A percentile compares a stretch with the other conserved stretches of the same genome.
phyloP scores from a whole-genome alignment of 2,888 invertebrate genomes.

The Bedellia somnulentella region DNA sequence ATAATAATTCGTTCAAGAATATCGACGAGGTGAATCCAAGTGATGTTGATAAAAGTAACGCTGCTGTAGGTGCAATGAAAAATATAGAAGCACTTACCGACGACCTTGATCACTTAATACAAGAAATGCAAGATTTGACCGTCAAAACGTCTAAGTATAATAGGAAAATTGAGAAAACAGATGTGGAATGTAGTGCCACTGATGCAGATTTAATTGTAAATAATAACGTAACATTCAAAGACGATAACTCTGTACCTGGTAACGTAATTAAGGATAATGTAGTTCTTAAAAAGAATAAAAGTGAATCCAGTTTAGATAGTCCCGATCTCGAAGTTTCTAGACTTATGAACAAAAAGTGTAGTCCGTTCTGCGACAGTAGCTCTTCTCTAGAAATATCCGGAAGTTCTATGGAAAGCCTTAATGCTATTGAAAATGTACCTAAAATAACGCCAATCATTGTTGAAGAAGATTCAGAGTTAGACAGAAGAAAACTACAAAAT shows the following conservation, averaged over 20 bases:
- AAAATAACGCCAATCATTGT: constrained; percentile 20
- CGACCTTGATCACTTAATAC: constrained; percentile 39
- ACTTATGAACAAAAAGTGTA: constrained; percentile 41
- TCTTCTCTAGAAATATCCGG: constrained; percentile 52
- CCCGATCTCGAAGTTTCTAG: constrained; percentile 54
- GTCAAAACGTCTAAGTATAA: constrained; percentile 19
- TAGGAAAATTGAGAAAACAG: constrained; percentile 1
- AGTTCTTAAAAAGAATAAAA: constrained; percentile 53
- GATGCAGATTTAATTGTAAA: constrained; percentile 15
- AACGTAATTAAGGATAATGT: constrained; percentile 28
- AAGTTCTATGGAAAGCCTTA: constrained; percentile 51
- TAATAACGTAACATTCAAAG: constrained; percentile 14
- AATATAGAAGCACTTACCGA: constrained; percentile 39
- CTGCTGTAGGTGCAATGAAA: constrained; percentile 23
- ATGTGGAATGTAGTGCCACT: constrained; percentile 18
- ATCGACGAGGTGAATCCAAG: neutral
- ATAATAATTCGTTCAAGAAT: neutral
- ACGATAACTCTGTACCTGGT: constrained; percentile 23
- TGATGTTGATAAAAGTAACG: neutral
- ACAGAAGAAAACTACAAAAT: constrained; percentile 28
- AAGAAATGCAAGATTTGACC: constrained; percentile 36
- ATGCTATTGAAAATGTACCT: constrained; percentile 21
- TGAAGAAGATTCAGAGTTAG: constrained; percentile 25
- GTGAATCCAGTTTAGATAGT: constrained; percentile 54
- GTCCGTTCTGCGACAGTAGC: constrained; percentile 45